These are phyloP conservation scores for Euura lappo DNA, from an alignment of 1,140 invertebrate genomes.

Conservation along the genomic window DNA sequence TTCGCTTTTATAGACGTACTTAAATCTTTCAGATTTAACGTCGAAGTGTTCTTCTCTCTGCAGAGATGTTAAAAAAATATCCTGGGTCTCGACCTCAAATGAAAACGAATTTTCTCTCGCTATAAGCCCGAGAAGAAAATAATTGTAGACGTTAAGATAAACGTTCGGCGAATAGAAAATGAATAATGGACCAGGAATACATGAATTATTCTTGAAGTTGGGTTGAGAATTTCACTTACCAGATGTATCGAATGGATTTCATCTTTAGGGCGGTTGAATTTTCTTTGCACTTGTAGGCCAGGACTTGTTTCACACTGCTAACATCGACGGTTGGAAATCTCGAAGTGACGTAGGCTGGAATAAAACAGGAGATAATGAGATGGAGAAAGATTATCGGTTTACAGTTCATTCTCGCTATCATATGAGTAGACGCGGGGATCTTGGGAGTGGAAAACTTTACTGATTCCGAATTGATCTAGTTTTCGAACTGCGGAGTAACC, in stretches of 20 bases:
- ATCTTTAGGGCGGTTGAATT: constrained; percentile 76
- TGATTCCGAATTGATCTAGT: too few relatives aligned
- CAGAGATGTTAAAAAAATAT: not conserved
- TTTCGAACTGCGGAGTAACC: too few relatives aligned
- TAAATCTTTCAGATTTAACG: too few relatives aligned
- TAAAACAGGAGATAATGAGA: constrained; percentile 18
- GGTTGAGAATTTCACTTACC: constrained; percentile 47
- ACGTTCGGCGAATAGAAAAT: not conserved
- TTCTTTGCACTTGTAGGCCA: constrained; percentile 80
- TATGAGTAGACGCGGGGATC: too few relatives aligned
- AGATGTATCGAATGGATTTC: constrained; percentile 72
- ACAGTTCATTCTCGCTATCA: too few relatives aligned
- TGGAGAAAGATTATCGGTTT: too few relatives aligned
- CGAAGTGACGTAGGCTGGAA: constrained; percentile 72
- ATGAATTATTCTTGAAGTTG: not conserved
- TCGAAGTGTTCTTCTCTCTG: not conserved
- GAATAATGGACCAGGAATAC: not conserved
- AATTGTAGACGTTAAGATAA: not conserved
- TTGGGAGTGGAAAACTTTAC: too few relatives aligned
- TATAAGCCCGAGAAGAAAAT: not conserved
- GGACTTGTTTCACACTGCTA: constrained; percentile 75
- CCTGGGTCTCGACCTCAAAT: not conserved
- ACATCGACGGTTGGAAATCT: constrained; percentile 76
- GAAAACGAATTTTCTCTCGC: not conserved
- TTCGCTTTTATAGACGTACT: not conserved